Evolutionary conservation across 2,797 vertebrate species (phyloP), one percentile per base, ranked within the genome.

Genomic region (Platyrinchus mystaceus): DNA sequence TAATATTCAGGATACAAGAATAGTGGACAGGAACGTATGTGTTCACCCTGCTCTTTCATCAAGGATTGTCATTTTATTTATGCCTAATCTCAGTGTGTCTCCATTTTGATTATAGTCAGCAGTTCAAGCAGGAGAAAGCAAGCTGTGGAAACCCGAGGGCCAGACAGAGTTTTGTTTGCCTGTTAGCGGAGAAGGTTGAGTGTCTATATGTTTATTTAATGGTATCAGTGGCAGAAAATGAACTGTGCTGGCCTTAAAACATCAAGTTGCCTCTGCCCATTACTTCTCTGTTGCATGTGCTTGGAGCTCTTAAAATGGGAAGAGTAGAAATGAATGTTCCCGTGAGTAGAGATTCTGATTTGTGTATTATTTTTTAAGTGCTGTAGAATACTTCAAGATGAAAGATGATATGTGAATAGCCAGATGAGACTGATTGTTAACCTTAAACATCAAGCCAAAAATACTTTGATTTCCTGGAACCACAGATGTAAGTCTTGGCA

Each of bases 381-480:
- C 77, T 89, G 8, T 66, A 39, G 76, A 92, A 70, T 73, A 46
- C 24, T 93, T 92, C 30, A 78, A 47, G 49, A 69, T 93, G 87
- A 91, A 90, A 91, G 82, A 85, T 87, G 43, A 73, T 70, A 77
- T 0, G 2, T 60, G 80, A 79, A 53, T 81, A 92, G 69, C 67
- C 46, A 64, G 59, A 76, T 37, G 64, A 77, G 80, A 84, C 24
- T 69, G 85, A 92, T 64, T 79, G n/a, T 86, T 94, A 87, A 78
- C 70, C 24, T 94, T 73, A 82, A 91, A 36, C 67, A 64, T 89
- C 84, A 64, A 86, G 76, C 83, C 67, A 82, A 82, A 90, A 93
- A 88, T 79, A 87, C 74, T 80, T 96, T 91, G 89, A 90, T 94
- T 96, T 96, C 91, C 93, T 91, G 95, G 89, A 97, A 96, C 56